Evolutionary conservation across 2,797 vertebrate species (phyloP), one percentile per base, ranked within the genome.

Genomic region (Potorous gilbertii): DNA sequence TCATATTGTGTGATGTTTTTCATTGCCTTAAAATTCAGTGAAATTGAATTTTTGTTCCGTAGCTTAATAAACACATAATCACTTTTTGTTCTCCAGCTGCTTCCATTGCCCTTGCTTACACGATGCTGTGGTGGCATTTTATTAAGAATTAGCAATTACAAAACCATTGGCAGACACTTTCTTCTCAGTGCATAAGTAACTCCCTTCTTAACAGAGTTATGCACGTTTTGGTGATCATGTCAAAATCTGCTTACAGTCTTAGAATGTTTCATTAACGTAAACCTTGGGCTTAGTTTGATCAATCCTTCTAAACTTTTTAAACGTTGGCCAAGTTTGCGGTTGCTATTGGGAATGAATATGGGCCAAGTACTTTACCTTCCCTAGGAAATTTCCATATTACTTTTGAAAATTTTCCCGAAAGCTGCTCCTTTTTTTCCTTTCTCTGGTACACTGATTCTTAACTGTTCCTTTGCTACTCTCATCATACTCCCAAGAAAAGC

Each of bases 1-100:
- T 92, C 81, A 50, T 93, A 28, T 95, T 90, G 18, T 94, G 9
- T 94, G 56, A 87, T 21, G 54, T 31, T 55, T 90, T 94, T 95
- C 28, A 54, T 55, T 94, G 90, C 57, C 96, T 94, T 97, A 94
- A 95, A 93, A 95, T 96, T 56, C n/a, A 87, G 12, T 92, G 92
- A 89, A 90, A 95, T 40, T 94, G 55, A 91, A 94, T 95, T 92
- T 94, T 34, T 56, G 1, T 89, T 92, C 46, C 14, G 9, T 90
- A 91, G 66, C 81, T 92, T 90, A 87, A 87, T 0, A 90, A 92
- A 74, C 94, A 66, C 31, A 90, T 10, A 66, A 0, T 91, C 11
- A 91, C 31, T 54, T 93, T 90, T 92, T 91, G 50, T 81, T 97
- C 91, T 55, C 93, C 34, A 94, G 11, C n/a, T 94, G 29, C n/a